phyloP scores from a whole-genome alignment of 2,797 vertebrate species.

The Sarcoramphus papa region DNA sequence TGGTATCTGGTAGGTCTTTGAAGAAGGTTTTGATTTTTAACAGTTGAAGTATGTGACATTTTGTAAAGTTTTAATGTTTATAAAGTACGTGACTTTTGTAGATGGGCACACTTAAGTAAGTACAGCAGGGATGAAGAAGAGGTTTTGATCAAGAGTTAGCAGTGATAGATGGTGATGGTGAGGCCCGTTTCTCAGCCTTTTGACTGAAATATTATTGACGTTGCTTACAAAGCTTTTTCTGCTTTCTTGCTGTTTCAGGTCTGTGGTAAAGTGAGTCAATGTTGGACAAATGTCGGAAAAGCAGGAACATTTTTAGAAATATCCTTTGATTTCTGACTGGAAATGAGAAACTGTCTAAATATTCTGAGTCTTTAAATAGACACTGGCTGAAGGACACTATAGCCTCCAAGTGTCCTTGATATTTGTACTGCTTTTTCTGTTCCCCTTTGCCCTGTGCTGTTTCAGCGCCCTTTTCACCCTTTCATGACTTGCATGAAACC shows the following conservation, averaged over 20 bases:
- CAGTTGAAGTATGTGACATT: background rate
- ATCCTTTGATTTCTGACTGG: conserved; percentile 2
- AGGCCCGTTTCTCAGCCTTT: background rate
- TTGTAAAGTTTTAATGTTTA: background rate
- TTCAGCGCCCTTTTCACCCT: background rate
- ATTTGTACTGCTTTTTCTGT: background rate
- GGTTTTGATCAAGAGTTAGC: background rate
- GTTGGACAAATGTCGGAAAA: background rate
- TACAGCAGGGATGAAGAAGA: background rate
- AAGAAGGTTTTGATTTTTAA: background rate
- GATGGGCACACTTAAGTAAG: background rate
- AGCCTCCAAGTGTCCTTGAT: background rate
- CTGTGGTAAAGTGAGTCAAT: background rate
- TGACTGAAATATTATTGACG: background rate
- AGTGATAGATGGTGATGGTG: background rate
- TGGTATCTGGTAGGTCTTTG: background rate
- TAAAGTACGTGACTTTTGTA: background rate
- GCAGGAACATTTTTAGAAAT: background rate
- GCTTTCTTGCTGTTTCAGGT: background rate
- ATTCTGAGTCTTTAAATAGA: conserved; percentile 3
- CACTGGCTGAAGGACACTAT: background rate
- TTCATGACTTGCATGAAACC: background rate
- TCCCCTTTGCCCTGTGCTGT: background rate
- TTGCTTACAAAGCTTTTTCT: background rate
- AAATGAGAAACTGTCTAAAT: conserved; percentile 15